Evolutionary conservation across 2,888 invertebrate genomes (phyloP).

Genomic region (Acanthosepion esculentum): DNA sequence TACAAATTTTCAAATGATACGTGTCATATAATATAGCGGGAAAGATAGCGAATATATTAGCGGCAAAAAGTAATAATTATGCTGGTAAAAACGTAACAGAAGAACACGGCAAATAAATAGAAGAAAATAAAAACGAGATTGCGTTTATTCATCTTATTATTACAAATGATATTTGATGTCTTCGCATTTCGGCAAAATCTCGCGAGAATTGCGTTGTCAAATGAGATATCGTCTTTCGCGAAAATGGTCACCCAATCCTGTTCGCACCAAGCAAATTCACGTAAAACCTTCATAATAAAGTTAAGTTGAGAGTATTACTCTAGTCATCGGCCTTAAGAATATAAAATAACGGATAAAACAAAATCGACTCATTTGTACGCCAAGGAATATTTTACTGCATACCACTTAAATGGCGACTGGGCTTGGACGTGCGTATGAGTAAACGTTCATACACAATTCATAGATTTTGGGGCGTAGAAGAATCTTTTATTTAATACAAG

Average conservation of each 20-base stretch:
- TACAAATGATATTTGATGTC: constrained; percentile 33
- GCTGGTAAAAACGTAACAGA: neutral
- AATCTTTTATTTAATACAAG: neutral
- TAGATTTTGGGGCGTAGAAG: neutral
- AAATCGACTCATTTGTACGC: neutral
- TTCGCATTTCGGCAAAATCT: neutral
- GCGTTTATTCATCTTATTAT: neutral
- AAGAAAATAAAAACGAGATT: neutral
- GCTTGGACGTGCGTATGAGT: neutral
- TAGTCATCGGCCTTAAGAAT: neutral
- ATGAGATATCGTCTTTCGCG: constrained; percentile 33
- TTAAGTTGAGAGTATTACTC: constrained; percentile 6
- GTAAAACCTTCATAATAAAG: neutral
- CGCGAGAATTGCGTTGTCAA: neutral
- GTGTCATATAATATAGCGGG: neutral
- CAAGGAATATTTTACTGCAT: neutral
- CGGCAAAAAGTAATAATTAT: neutral
- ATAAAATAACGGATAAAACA: neutral
- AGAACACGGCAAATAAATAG: neutral
- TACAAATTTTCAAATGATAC: neutral
- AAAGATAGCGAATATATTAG: neutral
- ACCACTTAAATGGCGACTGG: neutral
- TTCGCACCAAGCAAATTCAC: neutral
- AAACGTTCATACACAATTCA: neutral
- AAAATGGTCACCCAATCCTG: neutral